Evolutionary conservation across 2,888 invertebrate genomes (phyloP), one percentile per base, ranked within the genome.

Genomic region (Aleiodes testaceus): DNA sequence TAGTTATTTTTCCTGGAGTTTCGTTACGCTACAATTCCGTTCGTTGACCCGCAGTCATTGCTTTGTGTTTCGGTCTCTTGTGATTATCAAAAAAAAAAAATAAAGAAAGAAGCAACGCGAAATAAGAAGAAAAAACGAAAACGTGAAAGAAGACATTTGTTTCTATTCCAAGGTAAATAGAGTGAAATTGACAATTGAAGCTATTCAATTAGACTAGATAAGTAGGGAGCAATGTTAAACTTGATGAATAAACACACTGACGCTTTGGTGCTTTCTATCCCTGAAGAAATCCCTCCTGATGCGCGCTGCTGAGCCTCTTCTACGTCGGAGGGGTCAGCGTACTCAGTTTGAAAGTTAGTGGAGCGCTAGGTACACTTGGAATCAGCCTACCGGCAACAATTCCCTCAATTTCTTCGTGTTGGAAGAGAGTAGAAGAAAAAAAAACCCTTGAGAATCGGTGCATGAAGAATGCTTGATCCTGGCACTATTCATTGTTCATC

Each of bases 311-410:
- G 86, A 84, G 81, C 82, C 81, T 81, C 72, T 71, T 64, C 61
- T 53, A 52, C 68, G 2, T n/a, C 47, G 53, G 4, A 42, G 86
- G 85, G 87, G 87, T 87, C 87, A 87, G 84, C 85, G 87, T 55
- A 87, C 87, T 85, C 82, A 80, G 81, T 59, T 59, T 77, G 73
- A 80, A 81, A 86, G 87, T 87, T 86, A 86, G 84, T 86, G 85
- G 86, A 87, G 87, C 86, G 86, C 84, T 85, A 80, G 59, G 59
- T 59, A 59, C 42, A 26, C 53, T 30, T 36, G 26, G 26, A 20
- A 20, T 82, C 79, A 80, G 76, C 78, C 79, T 80, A 78, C 77
- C 79, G 77, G 69, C 73, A 71, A 75, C 66, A 73, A 66, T 63
- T 69, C 69, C 59, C 59, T 59, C 59, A 30, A 59, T 59, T 42